Evolutionary conservation across 2,113 vertebrate species (phyloP).

Genomic region (Hiodon tergisus): DNA sequence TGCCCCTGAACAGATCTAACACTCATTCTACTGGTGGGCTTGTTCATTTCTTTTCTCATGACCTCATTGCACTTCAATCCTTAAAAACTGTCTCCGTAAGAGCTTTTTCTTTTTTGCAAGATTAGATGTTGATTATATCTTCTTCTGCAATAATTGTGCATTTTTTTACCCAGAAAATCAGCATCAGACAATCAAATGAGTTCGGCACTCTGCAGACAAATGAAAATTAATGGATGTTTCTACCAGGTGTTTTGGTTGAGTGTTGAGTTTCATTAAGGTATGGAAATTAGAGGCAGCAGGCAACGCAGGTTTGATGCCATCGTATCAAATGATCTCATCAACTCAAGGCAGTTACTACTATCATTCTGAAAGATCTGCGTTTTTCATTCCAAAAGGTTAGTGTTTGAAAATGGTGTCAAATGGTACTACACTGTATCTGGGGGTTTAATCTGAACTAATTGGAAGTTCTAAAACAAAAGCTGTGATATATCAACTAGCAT

Average conservation of each 20-base stretch:
- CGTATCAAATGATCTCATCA: too few species aligned
- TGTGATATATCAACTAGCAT: too few species aligned
- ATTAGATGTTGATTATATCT: slow-evolving; percentile 8
- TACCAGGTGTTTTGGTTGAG: not conserved
- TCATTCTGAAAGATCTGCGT: too few species aligned
- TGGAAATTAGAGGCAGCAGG: not conserved
- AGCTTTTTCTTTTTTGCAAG: not conserved
- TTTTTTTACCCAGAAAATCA: not conserved
- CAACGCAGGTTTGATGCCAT: not conserved
- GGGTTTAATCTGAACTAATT: too few species aligned
- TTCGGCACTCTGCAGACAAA: not conserved
- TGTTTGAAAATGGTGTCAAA: too few species aligned
- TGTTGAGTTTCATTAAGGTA: not conserved
- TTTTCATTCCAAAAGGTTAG: too few species aligned
- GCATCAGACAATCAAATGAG: not conserved
- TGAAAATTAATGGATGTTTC: not conserved
- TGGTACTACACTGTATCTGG: too few species aligned
- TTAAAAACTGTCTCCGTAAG: slow-evolving; percentile 2
- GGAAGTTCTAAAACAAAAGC: too few species aligned
- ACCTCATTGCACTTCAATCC: not conserved
- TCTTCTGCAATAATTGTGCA: not conserved
- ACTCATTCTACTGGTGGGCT: not conserved
- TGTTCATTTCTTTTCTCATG: not conserved
- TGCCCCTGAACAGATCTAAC: not conserved
- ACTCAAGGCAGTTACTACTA: too few species aligned